A percentile compares a stretch with the other conserved stretches of the same genome.
Evolutionary conservation across 2,888 invertebrate species (phyloP).

Genomic region (Yponomeuta sedellus): DNA sequence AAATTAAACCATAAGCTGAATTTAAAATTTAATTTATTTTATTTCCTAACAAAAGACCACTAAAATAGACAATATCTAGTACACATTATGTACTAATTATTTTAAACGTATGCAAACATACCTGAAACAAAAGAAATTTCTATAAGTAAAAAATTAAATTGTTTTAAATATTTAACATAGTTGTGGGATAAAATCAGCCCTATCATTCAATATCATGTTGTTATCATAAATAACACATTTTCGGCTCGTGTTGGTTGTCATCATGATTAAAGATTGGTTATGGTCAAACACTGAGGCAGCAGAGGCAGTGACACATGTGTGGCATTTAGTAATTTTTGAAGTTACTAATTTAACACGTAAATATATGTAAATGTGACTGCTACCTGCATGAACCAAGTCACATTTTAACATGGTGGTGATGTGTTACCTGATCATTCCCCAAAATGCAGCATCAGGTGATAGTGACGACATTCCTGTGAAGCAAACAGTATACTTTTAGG

Average conservation of each 20-base stretch:
- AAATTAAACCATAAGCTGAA: background rate
- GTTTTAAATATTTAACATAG: background rate
- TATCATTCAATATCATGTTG: slow-evolving; percentile 21
- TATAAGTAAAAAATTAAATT: slow-evolving; percentile 5
- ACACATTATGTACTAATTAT: background rate
- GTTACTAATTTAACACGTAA: no score
- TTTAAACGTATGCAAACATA: background rate
- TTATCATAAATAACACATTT: slow-evolving; percentile 18
- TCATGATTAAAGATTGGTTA: slow-evolving; percentile 10
- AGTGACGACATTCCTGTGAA: slow-evolving; percentile 18
- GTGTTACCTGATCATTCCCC: no score
- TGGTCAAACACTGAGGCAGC: background rate
- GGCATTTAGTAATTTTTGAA: no score
- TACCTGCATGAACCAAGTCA: no score
- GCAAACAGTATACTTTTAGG: slow-evolving; percentile 13
- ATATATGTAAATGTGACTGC: no score
- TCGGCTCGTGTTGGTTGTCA: slow-evolving; percentile 20
- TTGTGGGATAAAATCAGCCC: slow-evolving; percentile 16
- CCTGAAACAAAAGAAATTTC: slow-evolving; percentile 7
- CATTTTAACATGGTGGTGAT: no score
- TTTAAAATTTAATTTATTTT: background rate
- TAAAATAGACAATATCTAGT: background rate
- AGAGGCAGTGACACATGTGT: no score
- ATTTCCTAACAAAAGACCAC: background rate
- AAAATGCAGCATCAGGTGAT: background rate